A percentile compares a stretch with the other conserved stretches of the same genome.
Conservation (phyloP, 1,140 invertebrate genomes). For the Drosophila pectinifera region DNA sequence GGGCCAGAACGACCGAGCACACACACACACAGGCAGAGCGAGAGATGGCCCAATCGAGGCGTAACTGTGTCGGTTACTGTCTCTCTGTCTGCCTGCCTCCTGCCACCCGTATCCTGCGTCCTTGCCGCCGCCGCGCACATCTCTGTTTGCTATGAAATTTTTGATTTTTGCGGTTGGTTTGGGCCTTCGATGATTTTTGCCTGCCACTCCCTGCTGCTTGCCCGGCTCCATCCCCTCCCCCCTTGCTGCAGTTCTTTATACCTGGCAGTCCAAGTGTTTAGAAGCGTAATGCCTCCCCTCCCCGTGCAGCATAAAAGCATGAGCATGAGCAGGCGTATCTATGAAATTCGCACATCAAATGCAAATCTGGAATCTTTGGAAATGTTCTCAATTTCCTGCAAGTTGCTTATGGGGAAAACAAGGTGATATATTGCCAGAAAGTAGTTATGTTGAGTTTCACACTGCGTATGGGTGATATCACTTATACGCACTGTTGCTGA, state of each 20-base stretch:
- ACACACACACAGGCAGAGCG: constrained; percentile 3
- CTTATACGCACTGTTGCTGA: neutral
- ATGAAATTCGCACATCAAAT: constrained; percentile 9
- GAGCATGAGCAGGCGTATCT: neutral
- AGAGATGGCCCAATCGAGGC: constrained; percentile 10
- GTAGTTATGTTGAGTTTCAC: neutral
- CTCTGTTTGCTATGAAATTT: constrained; percentile 40
- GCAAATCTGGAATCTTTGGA: constrained; percentile 5
- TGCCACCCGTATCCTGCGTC: constrained; percentile 1
- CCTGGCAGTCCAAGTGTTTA: constrained; percentile 5
- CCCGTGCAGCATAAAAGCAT: too few species aligned
- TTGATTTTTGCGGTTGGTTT: constrained; percentile 69
- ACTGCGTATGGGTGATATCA: neutral
- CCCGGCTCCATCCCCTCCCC: neutral
- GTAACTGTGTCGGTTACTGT: constrained; percentile 35
- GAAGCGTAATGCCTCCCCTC: neutral
- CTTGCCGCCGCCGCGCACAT: constrained; percentile 3
- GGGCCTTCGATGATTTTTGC: constrained; percentile 59
- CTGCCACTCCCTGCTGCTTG: constrained; percentile 11
- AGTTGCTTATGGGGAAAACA: constrained; percentile 11
- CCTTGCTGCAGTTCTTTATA: constrained; percentile 1
- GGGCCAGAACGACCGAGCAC: constrained; percentile 1
- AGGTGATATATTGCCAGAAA: constrained; percentile 1
- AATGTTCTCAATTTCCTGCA: constrained; percentile 19
- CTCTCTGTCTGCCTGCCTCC: constrained; percentile 3